These are phyloP conservation scores for Manis pentadactyla DNA, from an alignment of 2,797 vertebrate species.

Conservation along the genomic window DNA sequence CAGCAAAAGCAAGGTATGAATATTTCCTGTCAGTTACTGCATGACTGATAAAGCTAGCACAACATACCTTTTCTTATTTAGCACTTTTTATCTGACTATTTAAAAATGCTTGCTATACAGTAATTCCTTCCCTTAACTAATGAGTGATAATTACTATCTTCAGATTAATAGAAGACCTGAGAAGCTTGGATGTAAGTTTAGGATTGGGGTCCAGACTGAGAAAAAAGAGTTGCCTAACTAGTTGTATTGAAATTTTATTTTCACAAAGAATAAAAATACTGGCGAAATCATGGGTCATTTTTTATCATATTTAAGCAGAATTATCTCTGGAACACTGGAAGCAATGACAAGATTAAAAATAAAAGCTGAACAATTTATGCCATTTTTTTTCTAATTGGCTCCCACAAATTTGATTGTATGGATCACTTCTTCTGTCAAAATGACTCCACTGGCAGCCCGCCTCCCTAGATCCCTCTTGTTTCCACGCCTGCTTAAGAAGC, in stretches of 20 bases:
- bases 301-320: conserved; percentile 58
- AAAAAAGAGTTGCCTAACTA: not conserved
- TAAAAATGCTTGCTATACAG: conserved; percentile 32
- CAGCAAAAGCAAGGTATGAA: conserved; percentile 57
- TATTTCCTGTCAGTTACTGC: conserved; percentile 64
- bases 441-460: not conserved
- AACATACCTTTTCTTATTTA: conserved; percentile 1
- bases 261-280: conserved; percentile 56
- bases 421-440: not conserved
- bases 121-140: conserved; percentile 19
- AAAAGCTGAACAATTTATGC: conserved; percentile 29
- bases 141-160: not conserved
- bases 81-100: conserved; percentile 41
- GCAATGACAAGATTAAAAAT: conserved; percentile 48
- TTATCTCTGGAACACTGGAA: conserved; percentile 50
- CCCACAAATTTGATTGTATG: not conserved
- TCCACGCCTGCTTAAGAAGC: not conserved
- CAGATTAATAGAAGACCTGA: conserved; percentile 43
- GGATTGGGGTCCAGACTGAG: not conserved
- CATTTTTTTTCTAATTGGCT: not conserved
- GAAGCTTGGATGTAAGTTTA: not conserved
- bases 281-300: conserved; percentile 16
- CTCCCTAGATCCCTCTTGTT: not conserved
- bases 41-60: conserved; percentile 33
- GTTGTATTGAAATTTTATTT: conserved; percentile 18